Evolutionary conservation across 2,888 invertebrate genomes (phyloP).

Genomic region (Polia nebulosa): DNA sequence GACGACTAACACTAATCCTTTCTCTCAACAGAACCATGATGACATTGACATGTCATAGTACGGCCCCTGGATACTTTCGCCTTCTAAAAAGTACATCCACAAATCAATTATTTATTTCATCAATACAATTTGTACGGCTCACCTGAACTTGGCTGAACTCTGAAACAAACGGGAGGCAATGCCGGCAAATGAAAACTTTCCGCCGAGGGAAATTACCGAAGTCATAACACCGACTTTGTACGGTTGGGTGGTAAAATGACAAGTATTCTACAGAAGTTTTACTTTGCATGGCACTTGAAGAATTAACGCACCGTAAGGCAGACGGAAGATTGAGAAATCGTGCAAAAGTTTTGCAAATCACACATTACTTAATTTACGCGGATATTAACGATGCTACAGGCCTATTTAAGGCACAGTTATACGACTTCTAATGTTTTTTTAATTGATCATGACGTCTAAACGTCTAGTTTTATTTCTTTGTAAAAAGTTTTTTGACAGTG

Average conservation of each 20-base stretch:
- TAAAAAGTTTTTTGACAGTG: too few relatives aligned
- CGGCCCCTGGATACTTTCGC: background rate
- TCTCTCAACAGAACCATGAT: too few relatives aligned
- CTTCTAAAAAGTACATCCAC: constrained; percentile 6
- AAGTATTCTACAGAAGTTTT: constrained; percentile 56
- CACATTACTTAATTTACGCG: too few relatives aligned
- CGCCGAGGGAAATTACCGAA: constrained; percentile 80
- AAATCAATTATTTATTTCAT: constrained; percentile 52
- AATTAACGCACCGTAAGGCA: background rate
- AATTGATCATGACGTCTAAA: too few relatives aligned
- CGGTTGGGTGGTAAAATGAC: constrained; percentile 50
- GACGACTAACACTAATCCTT: too few relatives aligned
- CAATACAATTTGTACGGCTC: constrained; percentile 49
- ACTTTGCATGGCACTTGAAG: background rate
- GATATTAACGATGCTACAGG: background rate
- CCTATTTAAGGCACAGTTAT: too few relatives aligned
- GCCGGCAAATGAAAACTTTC: constrained; percentile 73
- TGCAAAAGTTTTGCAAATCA: background rate
- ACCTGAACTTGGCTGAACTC: constrained; percentile 48
- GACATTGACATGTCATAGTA: too few relatives aligned
- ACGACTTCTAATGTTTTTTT: too few relatives aligned
- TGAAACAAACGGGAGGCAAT: constrained; percentile 49
- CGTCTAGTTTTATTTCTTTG: too few relatives aligned
- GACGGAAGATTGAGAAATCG: background rate
- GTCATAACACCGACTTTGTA: constrained; percentile 75